Conservation (phyloP, 1,140 invertebrate species). For the Bombyx mori region DNA sequence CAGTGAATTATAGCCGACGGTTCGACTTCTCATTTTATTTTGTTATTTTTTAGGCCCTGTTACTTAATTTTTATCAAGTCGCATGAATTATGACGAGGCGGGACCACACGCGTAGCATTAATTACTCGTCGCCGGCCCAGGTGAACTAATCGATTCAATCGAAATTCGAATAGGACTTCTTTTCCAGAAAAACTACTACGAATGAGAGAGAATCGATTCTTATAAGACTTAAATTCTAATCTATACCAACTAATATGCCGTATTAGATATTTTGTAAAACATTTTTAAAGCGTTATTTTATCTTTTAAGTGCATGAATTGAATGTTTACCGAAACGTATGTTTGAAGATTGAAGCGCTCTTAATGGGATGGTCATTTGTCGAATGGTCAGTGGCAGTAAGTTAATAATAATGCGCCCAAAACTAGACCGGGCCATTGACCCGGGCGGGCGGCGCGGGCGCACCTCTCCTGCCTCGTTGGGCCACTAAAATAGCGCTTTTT, state of each 20-base stretch:
- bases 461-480: constrained; percentile 29
- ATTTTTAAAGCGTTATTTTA: not conserved
- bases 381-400: constrained; percentile 39
- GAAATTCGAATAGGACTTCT: too few relatives aligned
- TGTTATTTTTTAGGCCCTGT: constrained; percentile 56
- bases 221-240: too few relatives aligned
- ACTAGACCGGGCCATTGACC: constrained; percentile 66
- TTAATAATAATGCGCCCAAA: constrained; percentile 66
- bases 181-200: too few relatives aligned
- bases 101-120: constrained; percentile 62
- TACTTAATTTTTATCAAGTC: constrained; percentile 68
- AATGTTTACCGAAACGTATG: not conserved
- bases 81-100: constrained; percentile 60
- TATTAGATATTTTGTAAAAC: not conserved
- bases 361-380: constrained; percentile 27
- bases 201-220: too few relatives aligned
- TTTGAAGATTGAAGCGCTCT: constrained; percentile 5
- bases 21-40: constrained; percentile 57
- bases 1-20: constrained; percentile 61
- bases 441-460: constrained; percentile 37
- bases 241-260: too few relatives aligned
- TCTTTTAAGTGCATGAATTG: not conserved
- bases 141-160: too few relatives aligned
- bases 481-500: constrained; percentile 44
- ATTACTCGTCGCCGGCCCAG: constrained; percentile 28